These are phyloP conservation scores for Apantesis nais DNA, from an alignment of 2,888 invertebrate genomes.

Conservation along the genomic window DNA sequence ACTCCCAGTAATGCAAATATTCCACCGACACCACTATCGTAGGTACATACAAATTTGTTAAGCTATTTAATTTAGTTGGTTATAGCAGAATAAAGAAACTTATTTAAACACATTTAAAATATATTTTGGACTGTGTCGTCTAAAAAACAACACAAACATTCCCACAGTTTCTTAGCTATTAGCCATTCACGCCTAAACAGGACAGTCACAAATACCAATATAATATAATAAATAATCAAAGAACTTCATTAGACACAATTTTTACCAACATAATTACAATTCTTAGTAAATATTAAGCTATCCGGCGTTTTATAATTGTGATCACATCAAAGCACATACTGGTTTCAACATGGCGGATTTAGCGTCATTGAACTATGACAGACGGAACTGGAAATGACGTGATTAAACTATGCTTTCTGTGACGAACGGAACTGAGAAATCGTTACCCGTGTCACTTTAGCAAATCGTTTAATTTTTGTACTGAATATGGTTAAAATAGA, in stretches of 20 bases:
- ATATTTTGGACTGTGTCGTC: neutral
- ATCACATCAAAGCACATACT: slow-evolving; percentile 42
- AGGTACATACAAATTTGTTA: too few relatives aligned
- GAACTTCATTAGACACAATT: slow-evolving; percentile 24
- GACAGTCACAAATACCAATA: slow-evolving; percentile 1
- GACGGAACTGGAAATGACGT: slow-evolving; percentile 49
- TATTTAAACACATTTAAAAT: too few relatives aligned
- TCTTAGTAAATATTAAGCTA: slow-evolving; percentile 38
- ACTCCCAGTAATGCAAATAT: too few relatives aligned
- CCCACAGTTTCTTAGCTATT: slow-evolving; percentile 1
- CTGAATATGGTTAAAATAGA: neutral
- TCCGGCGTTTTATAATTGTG: slow-evolving; percentile 39
- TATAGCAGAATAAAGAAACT: too few relatives aligned
- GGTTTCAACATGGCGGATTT: slow-evolving; percentile 47
- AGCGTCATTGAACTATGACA: slow-evolving; percentile 37
- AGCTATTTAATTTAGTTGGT: too few relatives aligned
- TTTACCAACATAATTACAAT: slow-evolving; percentile 43
- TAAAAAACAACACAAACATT: slow-evolving; percentile 1
- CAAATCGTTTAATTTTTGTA: slow-evolving; percentile 11
- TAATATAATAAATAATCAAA: slow-evolving; percentile 15
- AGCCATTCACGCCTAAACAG: neutral
- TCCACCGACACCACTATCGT: too few relatives aligned
- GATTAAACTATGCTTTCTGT: slow-evolving; percentile 47
- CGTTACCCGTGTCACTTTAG: slow-evolving; percentile 36
- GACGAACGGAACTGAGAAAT: slow-evolving; percentile 39